Evolutionary conservation across 64 coral and sea anemone genomes (phyloP).

Genomic region (Hydrozoanthus tunicans): DNA sequence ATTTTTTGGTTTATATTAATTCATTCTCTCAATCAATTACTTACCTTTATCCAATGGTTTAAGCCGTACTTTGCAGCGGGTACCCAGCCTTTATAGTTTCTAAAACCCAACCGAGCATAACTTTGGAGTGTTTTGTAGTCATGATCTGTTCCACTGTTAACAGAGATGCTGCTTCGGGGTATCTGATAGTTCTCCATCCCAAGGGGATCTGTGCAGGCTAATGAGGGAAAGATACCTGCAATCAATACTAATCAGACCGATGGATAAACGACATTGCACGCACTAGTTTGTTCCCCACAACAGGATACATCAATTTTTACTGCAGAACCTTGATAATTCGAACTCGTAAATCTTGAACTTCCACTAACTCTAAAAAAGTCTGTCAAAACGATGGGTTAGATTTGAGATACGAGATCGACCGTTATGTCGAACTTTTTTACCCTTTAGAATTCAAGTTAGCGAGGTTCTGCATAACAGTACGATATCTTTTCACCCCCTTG

Average conservation of each 20-base stretch:
- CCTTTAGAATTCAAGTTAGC: no score
- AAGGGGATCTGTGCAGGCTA: constrained; percentile 13
- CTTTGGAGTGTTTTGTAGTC: background rate
- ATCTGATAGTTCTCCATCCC: constrained; percentile 40
- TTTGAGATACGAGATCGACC: no score
- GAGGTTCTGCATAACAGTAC: no score
- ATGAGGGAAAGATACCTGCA: background rate
- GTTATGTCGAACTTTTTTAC: no score
- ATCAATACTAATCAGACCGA: background rate
- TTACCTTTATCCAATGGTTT: background rate
- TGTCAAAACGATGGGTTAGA: no score
- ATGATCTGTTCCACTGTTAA: background rate
- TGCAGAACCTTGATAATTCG: no score
- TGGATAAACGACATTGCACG: no score
- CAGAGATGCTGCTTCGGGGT: background rate
- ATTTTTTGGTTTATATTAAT: background rate
- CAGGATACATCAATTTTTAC: no score
- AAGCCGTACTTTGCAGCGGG: background rate
- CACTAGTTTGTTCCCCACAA: no score
- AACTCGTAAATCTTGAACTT: no score
- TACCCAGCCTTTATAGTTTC: background rate
- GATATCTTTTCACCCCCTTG: no score
- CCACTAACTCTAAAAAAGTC: no score
- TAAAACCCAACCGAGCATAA: constrained; percentile 17
- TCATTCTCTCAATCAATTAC: background rate